phyloP scores from a whole-genome alignment of 1,140 invertebrate genomes.

The Camponotus vicinus region DNA sequence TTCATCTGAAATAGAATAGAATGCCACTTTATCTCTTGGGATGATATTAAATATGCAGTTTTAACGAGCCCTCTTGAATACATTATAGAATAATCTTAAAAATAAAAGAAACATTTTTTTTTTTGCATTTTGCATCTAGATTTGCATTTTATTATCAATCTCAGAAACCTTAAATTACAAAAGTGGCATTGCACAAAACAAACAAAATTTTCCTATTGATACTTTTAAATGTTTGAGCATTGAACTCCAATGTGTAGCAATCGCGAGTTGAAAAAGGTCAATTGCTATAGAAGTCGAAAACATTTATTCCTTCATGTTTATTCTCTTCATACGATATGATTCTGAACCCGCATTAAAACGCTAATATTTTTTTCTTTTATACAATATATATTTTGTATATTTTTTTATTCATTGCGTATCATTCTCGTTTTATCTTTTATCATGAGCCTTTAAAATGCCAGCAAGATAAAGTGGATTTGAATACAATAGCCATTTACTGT shows the following conservation, averaged over 20 bases:
- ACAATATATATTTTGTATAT: too few relatives aligned
- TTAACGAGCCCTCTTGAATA: background rate
- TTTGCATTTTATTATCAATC: conserved; percentile 8
- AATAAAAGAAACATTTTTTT: background rate
- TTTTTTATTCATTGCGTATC: too few relatives aligned
- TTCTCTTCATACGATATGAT: background rate
- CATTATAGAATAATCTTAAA: background rate
- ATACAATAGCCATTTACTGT: background rate
- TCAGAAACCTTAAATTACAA: background rate
- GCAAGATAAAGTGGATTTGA: background rate
- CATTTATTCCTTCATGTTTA: background rate
- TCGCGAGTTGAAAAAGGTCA: conserved; percentile 18
- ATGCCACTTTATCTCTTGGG: background rate
- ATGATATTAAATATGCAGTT: background rate
- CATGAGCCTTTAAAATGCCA: background rate
- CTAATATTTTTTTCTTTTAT: background rate
- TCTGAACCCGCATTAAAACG: background rate
- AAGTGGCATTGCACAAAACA: background rate
- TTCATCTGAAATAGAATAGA: background rate
- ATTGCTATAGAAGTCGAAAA: conserved; percentile 13
- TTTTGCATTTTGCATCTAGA: too few relatives aligned
- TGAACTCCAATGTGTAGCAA: background rate
- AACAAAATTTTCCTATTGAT: background rate
- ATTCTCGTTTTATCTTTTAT: background rate
- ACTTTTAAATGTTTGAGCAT: conserved; percentile 8